Conservation (phyloP, 2,888 invertebrate species). For the Desoria tigrina region DNA sequence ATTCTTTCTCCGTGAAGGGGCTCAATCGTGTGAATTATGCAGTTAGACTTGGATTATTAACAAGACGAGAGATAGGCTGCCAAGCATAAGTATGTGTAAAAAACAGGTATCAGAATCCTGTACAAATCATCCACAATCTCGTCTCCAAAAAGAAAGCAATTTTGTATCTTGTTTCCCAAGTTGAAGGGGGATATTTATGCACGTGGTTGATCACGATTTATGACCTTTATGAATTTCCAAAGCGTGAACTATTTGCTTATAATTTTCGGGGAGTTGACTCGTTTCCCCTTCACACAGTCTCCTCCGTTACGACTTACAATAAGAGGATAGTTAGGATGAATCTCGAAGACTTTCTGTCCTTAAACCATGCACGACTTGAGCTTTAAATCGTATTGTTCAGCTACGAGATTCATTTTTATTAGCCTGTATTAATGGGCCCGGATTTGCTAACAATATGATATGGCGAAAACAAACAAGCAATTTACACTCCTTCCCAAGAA, state of each 20-base stretch:
- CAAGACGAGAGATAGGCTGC: background rate
- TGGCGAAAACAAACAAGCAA: slow-evolving; percentile 21
- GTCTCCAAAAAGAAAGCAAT: slow-evolving; percentile 20
- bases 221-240: slow-evolving; percentile 37
- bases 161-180: slow-evolving; percentile 20
- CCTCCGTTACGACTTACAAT: no score
- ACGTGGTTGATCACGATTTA: slow-evolving; percentile 35
- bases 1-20: slow-evolving; percentile 11
- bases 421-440: background rate
- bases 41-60: slow-evolving; percentile 18
- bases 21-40: slow-evolving; percentile 23
- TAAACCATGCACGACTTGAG: slow-evolving; percentile 16
- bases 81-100: no score
- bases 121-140: slow-evolving; percentile 15
- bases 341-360: background rate
- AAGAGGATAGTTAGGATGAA: background rate
- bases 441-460: slow-evolving; percentile 14
- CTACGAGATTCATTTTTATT: slow-evolving; percentile 3
- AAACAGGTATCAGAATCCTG: slow-evolving; percentile 21
- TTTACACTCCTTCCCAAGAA: slow-evolving; percentile 11
- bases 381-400: slow-evolving; percentile 14
- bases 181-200: slow-evolving; percentile 27
- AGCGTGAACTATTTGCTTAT: slow-evolving; percentile 38
- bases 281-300: slow-evolving; percentile 19
- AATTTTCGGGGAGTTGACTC: slow-evolving; percentile 29